These are phyloP conservation scores for Onychorhynchus coronatus DNA, from an alignment of 2,113 vertebrate genomes.

Conservation along the genomic window DNA sequence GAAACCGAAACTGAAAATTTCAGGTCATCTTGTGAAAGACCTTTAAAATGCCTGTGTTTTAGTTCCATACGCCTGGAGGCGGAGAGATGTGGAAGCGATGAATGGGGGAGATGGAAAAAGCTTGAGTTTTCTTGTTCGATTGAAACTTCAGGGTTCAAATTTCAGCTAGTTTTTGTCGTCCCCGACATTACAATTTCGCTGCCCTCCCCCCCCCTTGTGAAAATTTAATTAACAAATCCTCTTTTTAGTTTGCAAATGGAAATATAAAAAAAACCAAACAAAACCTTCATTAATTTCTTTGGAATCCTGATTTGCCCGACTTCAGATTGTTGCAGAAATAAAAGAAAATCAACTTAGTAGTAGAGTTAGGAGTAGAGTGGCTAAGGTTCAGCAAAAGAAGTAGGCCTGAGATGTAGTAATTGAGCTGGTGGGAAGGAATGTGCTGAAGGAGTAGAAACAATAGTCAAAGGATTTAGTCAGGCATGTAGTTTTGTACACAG, in stretches of 20 bases:
- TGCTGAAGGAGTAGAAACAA: too few relatives aligned
- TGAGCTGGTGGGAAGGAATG: too few relatives aligned
- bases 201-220: neutral
- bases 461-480: too few relatives aligned
- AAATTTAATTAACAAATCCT: neutral
- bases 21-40: neutral
- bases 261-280: neutral
- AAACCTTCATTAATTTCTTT: neutral
- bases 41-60: neutral
- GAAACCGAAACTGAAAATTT: neutral
- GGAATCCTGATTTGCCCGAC: neutral
- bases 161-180: neutral
- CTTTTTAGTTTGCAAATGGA: neutral
- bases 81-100: neutral
- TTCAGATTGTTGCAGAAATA: too few relatives aligned
- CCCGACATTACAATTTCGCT: fast-evolving
- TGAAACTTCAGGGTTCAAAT: neutral
- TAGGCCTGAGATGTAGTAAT: too few relatives aligned
- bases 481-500: too few relatives aligned
- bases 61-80: neutral
- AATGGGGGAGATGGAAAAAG: neutral
- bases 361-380: too few relatives aligned
- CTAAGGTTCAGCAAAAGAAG: too few relatives aligned
- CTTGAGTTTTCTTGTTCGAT: neutral
- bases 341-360: too few relatives aligned